Percentiles rank a stretch among this genome's conserved stretches.
These are phyloP conservation scores for Masticophis lateralis DNA, from an alignment of 2,797 vertebrate species.

Conservation along the genomic window DNA sequence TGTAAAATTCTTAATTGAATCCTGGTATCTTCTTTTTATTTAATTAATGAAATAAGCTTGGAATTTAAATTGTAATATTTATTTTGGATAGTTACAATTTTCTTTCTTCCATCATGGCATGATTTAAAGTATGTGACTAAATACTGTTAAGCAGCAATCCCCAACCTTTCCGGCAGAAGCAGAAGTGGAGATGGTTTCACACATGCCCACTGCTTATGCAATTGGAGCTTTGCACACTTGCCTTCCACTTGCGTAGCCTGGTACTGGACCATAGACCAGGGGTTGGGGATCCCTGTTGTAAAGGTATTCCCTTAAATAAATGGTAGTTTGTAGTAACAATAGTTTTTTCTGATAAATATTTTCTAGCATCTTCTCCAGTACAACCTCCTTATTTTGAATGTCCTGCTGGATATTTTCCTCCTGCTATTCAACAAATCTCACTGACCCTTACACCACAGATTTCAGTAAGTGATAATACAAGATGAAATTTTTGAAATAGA, in stretches of 20 bases:
- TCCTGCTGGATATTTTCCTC: slow-evolving; percentile 68
- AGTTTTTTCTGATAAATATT: background rate
- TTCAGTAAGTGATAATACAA: slow-evolving; percentile 72
- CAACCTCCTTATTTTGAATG: slow-evolving; percentile 73
- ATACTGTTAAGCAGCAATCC: background rate
- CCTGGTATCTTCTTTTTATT: background rate
- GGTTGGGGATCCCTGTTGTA: background rate
- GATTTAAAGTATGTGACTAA: background rate
- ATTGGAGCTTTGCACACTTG: background rate
- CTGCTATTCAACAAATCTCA: slow-evolving; percentile 68
- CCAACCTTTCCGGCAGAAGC: background rate
- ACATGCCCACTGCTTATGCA: background rate
- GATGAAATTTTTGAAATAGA: background rate
- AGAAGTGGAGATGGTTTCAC: background rate
- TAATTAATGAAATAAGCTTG: background rate
- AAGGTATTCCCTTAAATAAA: background rate
- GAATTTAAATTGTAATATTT: background rate
- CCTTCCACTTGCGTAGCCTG: background rate
- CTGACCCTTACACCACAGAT: slow-evolving; percentile 72
- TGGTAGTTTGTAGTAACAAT: background rate
- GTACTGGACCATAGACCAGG: background rate
- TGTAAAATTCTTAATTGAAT: background rate
- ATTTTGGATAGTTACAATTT: background rate
- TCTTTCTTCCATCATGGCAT: background rate
- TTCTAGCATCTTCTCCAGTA: slow-evolving; percentile 81